Base-by-base conservation (phyloP, 2,888 invertebrate genomes). In the Epirrhoe tristata region DNA sequence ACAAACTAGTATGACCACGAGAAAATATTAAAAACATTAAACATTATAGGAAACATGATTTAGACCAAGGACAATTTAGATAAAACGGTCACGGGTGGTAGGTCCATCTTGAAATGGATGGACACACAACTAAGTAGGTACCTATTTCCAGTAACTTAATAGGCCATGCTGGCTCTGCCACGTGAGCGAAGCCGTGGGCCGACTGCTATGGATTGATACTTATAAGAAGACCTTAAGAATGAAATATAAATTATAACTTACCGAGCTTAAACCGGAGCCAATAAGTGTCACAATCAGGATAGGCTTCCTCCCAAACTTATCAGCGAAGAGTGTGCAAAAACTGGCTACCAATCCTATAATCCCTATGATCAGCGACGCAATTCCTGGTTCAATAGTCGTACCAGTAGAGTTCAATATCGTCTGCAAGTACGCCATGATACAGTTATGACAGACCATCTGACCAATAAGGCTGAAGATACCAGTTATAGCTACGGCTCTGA, bases 391-490 rank as follows among this genome's bases (percentile, higher is more conserved):
- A 0, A 89, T 75, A 5, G 76, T 80, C 0, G 89, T 88, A 5
- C 81, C 67, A 0, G 89, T 82, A 0, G 84, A 85, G 43, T 80
- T 81, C 60, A 89, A 74, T 14, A 89, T 77, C 0, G 86, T 83
- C 76, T 88, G 88, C 5, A 89, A 69, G 52, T 89, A 89, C 65
- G 81, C 83, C 0, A 79, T 68, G 0, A 90, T 77, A 0, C 84
- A 82, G 34, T 87, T 88, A 52, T 79, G 87, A 0, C 89, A 86
- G 0, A 79, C 74, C 0, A 86, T 57, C 31, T 87, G 87, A 0
- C 69, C 69, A 6, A 66, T 57, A 10, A 56, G 14, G 12, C 71
- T 66, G 14, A 71, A 67, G 1, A 71, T 7, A 0, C 48, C 50
- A 34, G 68, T 68, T 43, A 68, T 68, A 5, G 34, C 31, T 74